Conservation (phyloP, 2,113 vertebrate genomes). For the Orycteropus afer region DNA sequence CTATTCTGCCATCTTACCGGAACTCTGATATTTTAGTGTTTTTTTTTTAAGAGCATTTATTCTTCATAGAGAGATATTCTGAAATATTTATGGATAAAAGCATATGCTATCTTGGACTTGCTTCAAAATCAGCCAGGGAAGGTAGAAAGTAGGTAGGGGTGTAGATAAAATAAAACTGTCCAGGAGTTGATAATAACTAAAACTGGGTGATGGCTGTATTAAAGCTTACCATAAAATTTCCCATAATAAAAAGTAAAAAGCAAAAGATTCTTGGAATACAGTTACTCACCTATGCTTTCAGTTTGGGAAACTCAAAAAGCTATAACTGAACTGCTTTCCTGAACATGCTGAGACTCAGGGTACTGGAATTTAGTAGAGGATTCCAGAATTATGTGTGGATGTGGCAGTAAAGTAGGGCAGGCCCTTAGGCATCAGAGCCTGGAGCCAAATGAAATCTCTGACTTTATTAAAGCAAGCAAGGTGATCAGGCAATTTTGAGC, state of each 20-base stretch:
- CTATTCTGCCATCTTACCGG: too few relatives aligned
- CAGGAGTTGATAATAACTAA: background rate
- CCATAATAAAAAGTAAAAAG: background rate
- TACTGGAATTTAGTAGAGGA: conserved; percentile 1
- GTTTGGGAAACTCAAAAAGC: background rate
- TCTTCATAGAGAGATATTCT: conserved; percentile 5
- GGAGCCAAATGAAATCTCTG: background rate
- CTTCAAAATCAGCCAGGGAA: background rate
- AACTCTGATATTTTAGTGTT: too few relatives aligned
- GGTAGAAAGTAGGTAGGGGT: background rate
- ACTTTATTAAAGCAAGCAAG: background rate
- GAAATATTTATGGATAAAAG: background rate
- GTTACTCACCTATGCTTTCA: background rate
- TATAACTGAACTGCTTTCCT: background rate
- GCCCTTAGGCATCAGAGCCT: background rate
- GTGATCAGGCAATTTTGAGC: background rate
- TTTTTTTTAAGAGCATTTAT: background rate
- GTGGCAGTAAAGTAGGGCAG: background rate
- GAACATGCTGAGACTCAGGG: background rate
- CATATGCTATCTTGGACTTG: background rate
- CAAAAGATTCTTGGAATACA: background rate
- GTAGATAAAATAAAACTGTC: background rate
- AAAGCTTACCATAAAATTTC: background rate
- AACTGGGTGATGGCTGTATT: background rate
- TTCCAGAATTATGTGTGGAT: background rate